Percentiles rank a stretch among this genome's conserved stretches.
These are phyloP conservation scores for Epinephelus coioides DNA, from an alignment of 2,797 vertebrate genomes.

Conservation along the genomic window DNA sequence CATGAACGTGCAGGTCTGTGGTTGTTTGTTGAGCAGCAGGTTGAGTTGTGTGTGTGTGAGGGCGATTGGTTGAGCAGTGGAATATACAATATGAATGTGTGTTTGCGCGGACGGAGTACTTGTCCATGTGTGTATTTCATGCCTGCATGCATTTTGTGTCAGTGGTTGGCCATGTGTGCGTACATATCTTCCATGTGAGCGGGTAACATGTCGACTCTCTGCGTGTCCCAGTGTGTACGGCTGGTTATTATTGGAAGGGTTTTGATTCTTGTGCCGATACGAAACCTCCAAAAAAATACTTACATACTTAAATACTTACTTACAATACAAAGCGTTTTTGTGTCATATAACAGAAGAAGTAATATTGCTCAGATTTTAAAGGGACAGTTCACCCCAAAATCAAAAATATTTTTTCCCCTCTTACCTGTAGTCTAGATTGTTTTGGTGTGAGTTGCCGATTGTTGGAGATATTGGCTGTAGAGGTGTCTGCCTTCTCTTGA, in stretches of 20 bases:
- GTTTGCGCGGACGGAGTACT: constrained; percentile 17
- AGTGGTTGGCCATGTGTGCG: background rate
- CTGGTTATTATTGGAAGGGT: background rate
- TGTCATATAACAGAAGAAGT: background rate
- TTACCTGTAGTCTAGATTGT: too few species aligned
- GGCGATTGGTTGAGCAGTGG: constrained; percentile 6
- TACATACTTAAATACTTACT: too few species aligned
- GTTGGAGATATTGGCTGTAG: too few species aligned
- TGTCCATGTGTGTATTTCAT: constrained; percentile 1
- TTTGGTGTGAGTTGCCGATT: too few species aligned
- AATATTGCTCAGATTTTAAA: background rate
- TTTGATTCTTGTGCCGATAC: background rate
- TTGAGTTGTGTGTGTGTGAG: constrained; percentile 20
- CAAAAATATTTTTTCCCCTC: too few species aligned
- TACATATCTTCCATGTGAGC: background rate
- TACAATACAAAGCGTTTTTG: too few species aligned
- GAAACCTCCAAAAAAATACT: background rate
- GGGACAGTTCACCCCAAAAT: too few species aligned
- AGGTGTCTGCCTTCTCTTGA: too few species aligned
- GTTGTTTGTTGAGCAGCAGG: constrained; percentile 13
- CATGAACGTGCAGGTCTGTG: background rate
- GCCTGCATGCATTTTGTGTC: constrained; percentile 1
- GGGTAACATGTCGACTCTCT: background rate
- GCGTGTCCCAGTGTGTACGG: too few species aligned
- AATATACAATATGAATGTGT: constrained; percentile 15